A percentile compares a stretch with the other conserved stretches of the same genome.
phyloP scores from a whole-genome alignment of 1,140 invertebrate genomes.

The Plectrocnemia conspersa region DNA sequence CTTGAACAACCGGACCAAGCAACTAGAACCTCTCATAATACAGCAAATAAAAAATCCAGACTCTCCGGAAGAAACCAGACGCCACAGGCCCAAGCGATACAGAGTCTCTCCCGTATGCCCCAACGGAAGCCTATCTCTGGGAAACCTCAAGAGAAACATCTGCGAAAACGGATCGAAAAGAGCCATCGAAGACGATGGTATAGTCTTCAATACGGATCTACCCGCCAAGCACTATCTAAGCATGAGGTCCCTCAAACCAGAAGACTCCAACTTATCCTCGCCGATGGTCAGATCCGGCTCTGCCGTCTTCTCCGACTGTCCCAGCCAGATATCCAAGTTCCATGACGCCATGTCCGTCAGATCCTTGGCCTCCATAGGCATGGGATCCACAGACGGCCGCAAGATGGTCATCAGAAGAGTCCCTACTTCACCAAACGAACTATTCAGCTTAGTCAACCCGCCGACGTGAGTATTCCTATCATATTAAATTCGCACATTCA shows the following conservation, averaged over 20 bases:
- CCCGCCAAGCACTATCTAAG: slow-evolving; percentile 26
- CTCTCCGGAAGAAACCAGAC: slow-evolving; percentile 41
- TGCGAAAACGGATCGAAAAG: slow-evolving; percentile 47
- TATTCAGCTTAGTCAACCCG: slow-evolving; percentile 75
- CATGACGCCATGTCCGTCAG: slow-evolving; percentile 64
- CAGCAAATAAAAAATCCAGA: slow-evolving; percentile 40
- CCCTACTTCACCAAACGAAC: slow-evolving; percentile 73
- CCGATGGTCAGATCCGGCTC: slow-evolving; percentile 40
- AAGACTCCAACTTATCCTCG: slow-evolving; percentile 38
- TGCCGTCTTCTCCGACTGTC: slow-evolving; percentile 47
- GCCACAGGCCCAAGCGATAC: slow-evolving; percentile 40
- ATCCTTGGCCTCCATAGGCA: slow-evolving; percentile 74
- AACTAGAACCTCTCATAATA: slow-evolving; percentile 31
- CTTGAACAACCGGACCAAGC: slow-evolving; percentile 44
- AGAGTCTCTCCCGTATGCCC: slow-evolving; percentile 5
- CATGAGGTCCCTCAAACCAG: slow-evolving; percentile 38
- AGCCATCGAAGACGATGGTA: slow-evolving; percentile 45
- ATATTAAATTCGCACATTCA: too few species aligned
- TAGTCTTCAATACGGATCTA: slow-evolving; percentile 30
- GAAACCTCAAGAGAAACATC: slow-evolving; percentile 19
- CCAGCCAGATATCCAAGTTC: slow-evolving; percentile 41
- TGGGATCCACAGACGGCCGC: slow-evolving; percentile 80
- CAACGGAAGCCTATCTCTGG: slow-evolving; percentile 14
- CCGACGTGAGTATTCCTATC: slow-evolving; percentile 65
- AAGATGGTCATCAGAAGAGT: slow-evolving; percentile 76